phyloP scores from a whole-genome alignment of 2,113 vertebrate species.

The Physeter macrocephalus region DNA sequence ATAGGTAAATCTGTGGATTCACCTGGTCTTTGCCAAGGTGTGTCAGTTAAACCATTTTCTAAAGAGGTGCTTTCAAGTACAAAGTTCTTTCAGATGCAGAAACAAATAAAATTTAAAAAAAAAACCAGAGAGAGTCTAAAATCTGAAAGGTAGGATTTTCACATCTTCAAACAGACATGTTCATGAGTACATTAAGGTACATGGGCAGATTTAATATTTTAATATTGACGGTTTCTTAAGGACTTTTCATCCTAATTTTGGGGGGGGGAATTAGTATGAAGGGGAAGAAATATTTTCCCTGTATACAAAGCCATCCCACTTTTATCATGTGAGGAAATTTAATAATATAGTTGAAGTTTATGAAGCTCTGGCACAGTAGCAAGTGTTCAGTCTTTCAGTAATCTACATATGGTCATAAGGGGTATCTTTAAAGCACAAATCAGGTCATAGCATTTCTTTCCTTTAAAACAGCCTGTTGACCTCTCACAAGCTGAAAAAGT shows the following conservation, averaged over 20 bases:
- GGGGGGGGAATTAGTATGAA: conserved; percentile 1
- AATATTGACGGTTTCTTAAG: conserved; percentile 2
- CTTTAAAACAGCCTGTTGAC: not conserved
- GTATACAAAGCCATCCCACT: not conserved
- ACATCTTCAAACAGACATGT: not conserved
- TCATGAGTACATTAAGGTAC: not conserved
- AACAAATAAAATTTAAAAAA: not conserved
- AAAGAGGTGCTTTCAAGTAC: not conserved
- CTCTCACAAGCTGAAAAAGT: not conserved
- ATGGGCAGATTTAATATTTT: conserved; percentile 17
- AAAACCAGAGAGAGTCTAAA: not conserved
- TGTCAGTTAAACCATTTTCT: conserved; percentile 28
- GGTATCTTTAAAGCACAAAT: not conserved
- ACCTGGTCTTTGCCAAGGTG: conserved; percentile 15
- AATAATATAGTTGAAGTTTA: not conserved
- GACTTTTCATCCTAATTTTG: not conserved
- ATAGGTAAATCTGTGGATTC: not conserved
- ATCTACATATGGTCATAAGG: not conserved
- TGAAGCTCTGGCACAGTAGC: not conserved
- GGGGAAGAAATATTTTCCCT: not conserved
- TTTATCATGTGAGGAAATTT: not conserved
- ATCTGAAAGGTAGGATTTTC: conserved; percentile 18
- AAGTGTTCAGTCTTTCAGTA: not conserved
- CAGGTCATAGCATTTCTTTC: not conserved
- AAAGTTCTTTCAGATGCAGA: conserved; percentile 17